phyloP scores from a whole-genome alignment of 2,797 vertebrate species.

The Diceros bicornis region DNA sequence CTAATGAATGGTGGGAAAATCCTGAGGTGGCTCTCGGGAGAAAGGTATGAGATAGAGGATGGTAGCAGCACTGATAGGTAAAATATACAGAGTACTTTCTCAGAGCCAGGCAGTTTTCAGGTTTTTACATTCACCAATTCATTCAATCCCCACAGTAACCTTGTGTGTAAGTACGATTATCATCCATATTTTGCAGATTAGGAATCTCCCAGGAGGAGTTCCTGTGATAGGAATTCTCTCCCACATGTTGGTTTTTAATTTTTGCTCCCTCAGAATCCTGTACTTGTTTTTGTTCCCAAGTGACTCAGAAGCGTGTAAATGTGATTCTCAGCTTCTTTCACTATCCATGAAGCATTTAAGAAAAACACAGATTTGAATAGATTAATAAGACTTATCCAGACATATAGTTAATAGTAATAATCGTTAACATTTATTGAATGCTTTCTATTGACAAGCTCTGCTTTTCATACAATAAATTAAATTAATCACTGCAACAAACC shows the following conservation, averaged over 20 bases:
- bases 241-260: background rate
- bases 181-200: background rate
- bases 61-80: background rate
- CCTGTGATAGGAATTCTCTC: background rate
- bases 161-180: background rate
- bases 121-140: background rate
- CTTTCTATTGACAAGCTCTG: background rate
- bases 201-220: background rate
- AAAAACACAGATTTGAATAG: background rate
- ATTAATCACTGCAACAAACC: background rate
- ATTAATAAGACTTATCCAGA: background rate
- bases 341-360: conserved; percentile 11
- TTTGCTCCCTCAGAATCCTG: background rate
- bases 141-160: background rate
- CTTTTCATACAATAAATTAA: background rate
- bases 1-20: background rate
- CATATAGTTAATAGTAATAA: background rate
- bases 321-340: background rate
- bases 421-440: background rate
- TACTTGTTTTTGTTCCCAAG: background rate
- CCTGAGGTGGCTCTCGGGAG: background rate
- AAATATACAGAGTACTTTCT: background rate
- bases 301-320: background rate
- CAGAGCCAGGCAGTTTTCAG: background rate
- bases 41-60: background rate